Evolutionary conservation across 2,888 invertebrate species (phyloP).

Genomic region (Alentia gelatinosa): DNA sequence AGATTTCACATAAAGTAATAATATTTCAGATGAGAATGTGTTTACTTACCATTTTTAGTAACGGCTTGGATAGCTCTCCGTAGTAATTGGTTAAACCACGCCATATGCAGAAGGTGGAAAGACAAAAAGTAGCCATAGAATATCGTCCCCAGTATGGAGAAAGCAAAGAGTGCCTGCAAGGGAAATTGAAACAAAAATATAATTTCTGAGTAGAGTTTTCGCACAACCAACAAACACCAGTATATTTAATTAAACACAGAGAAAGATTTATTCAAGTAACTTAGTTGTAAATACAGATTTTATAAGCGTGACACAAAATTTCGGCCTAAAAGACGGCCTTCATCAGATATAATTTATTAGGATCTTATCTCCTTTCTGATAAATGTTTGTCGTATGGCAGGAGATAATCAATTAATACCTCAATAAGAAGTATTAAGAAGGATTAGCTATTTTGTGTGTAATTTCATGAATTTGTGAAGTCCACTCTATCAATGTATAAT

Average conservation of each 20-base stretch:
- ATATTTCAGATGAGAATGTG: background rate
- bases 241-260: background rate
- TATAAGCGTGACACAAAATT: too few relatives aligned
- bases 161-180: slow-evolving; percentile 74
- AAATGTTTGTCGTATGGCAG: background rate
- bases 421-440: too few relatives aligned
- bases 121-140: slow-evolving; percentile 79
- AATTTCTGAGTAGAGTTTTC: too few relatives aligned
- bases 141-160: slow-evolving; percentile 75
- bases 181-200: too few relatives aligned
- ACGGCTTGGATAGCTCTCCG: slow-evolving; percentile 78
- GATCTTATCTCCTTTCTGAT: background rate
- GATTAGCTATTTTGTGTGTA: too few relatives aligned
- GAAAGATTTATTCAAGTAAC: background rate
- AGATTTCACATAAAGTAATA: too few relatives aligned
- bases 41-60: slow-evolving; percentile 77
- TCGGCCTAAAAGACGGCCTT: too few relatives aligned
- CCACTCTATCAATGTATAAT: too few relatives aligned
- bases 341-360: too few relatives aligned
- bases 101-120: slow-evolving; percentile 79
- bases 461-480: too few relatives aligned
- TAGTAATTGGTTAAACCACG: slow-evolving; percentile 78
- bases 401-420: too few relatives aligned
- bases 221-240: too few relatives aligned
- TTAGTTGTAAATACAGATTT: background rate